A percentile compares a stretch with the other conserved stretches of the same genome.
Conservation (phyloP, 1,140 invertebrate species). For the Bilobella aurantiaca region DNA sequence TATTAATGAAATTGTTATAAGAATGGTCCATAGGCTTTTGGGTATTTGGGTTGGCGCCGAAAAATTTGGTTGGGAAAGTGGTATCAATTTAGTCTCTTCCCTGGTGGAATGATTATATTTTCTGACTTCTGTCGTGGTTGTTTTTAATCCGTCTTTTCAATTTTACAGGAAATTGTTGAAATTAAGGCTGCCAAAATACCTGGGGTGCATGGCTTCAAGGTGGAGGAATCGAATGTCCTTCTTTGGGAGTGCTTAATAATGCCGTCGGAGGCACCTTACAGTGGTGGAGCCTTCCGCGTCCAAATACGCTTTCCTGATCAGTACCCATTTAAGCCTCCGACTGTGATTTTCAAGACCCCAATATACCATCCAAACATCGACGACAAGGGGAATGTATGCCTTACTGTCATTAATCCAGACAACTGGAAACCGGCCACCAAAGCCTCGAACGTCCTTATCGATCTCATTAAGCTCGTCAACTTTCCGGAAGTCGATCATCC, state of each 20-base stretch:
- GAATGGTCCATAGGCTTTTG: too few species aligned
- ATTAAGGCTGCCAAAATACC: background rate
- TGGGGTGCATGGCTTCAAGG: slow-evolving; percentile 36
- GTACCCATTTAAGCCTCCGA: slow-evolving; percentile 98
- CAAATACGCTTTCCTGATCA: slow-evolving; percentile 99
- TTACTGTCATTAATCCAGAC: slow-evolving; percentile 88
- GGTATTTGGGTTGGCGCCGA: too few species aligned
- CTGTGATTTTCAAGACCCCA: slow-evolving; percentile 97
- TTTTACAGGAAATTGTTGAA: background rate
- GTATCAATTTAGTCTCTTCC: too few species aligned
- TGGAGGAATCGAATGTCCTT: slow-evolving; percentile 67
- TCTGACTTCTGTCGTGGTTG: background rate
- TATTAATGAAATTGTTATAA: too few species aligned
- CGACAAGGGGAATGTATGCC: slow-evolving; percentile 98
- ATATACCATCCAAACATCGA: slow-evolving; percentile 99
- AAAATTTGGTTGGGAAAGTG: too few species aligned
- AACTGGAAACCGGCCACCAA: slow-evolving; percentile 98
- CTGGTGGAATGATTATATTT: background rate
- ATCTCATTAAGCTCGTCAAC: slow-evolving; percentile 5
- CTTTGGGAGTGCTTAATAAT: slow-evolving; percentile 11
- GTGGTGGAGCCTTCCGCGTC: slow-evolving; percentile 98
- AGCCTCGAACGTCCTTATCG: slow-evolving; percentile 95
- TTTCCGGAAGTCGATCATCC: slow-evolving; percentile 7
- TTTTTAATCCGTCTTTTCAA: background rate
- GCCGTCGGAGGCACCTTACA: slow-evolving; percentile 91